Percentiles rank a stretch among this genome's conserved stretches.
Conservation (phyloP, 2,113 vertebrate genomes). For the Psettodes erumei region DNA sequence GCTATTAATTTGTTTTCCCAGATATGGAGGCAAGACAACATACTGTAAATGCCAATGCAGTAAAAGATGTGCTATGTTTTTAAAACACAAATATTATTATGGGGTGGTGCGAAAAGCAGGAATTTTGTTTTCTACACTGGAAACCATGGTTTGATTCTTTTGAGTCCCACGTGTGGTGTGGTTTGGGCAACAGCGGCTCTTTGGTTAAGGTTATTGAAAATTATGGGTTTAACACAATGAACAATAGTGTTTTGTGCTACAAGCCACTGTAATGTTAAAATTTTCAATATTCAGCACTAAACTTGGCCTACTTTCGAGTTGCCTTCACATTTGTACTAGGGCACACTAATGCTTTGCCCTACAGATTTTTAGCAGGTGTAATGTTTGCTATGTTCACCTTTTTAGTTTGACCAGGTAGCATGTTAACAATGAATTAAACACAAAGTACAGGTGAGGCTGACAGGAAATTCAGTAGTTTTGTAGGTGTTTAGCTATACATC, state of each 20-base stretch:
- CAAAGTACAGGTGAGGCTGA: neutral
- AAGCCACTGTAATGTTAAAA: neutral
- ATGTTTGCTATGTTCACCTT: neutral
- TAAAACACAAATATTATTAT: no score
- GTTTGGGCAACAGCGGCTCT: neutral
- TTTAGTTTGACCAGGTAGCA: neutral
- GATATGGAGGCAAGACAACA: neutral
- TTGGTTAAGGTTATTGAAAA: neutral
- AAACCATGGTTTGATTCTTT: neutral
- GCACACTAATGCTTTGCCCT: neutral
- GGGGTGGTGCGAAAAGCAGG: no score
- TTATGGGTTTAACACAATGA: neutral
- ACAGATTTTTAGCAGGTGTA: neutral
- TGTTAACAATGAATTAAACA: neutral
- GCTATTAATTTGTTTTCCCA: neutral
- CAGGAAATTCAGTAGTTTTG: neutral
- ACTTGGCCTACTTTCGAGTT: neutral
- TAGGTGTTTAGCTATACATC: neutral
- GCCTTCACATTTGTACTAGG: neutral
- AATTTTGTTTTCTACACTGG: neutral
- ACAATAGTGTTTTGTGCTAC: neutral
- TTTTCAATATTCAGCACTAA: neutral
- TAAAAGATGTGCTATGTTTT: neutral
- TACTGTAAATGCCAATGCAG: neutral
- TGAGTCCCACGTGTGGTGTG: no score